These are phyloP conservation scores for Acheta domesticus DNA, from an alignment of 2,888 invertebrate genomes.

Conservation along the genomic window DNA sequence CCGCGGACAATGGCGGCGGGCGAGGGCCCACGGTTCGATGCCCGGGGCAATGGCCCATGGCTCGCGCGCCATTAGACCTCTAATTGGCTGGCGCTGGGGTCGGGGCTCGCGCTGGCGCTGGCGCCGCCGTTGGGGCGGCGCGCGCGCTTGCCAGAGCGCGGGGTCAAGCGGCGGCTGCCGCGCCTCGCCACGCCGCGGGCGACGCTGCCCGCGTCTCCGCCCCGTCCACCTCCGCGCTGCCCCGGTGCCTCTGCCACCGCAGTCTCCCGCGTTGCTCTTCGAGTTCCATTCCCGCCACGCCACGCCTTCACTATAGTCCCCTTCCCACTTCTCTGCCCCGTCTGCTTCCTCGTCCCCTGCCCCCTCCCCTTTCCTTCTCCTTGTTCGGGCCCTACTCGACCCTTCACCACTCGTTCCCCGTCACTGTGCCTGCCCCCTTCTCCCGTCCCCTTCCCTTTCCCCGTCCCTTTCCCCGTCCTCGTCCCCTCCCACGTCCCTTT, in stretches of 20 bases:
- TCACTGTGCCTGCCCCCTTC: accelerated
- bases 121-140: not conserved
- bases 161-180: not conserved
- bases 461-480: not conserved
- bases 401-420: too few relatives aligned
- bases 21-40: too few relatives aligned
- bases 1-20: too few relatives aligned
- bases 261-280: not conserved
- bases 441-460: too few relatives aligned
- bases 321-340: not conserved
- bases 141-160: not conserved
- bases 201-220: not conserved
- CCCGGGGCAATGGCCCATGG: too few relatives aligned
- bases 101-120: too few relatives aligned
- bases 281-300: not conserved
- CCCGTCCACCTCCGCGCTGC: not conserved
- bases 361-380: not conserved
- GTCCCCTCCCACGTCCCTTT: too few relatives aligned
- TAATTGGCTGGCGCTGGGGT: too few relatives aligned
- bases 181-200: not conserved
- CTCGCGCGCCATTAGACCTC: too few relatives aligned
- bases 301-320: not conserved
- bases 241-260: not conserved
- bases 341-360: not conserved
- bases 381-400: too few relatives aligned